Conservation (phyloP, 2,888 invertebrate species). For the Sinodicranocentrus sp. region DNA sequence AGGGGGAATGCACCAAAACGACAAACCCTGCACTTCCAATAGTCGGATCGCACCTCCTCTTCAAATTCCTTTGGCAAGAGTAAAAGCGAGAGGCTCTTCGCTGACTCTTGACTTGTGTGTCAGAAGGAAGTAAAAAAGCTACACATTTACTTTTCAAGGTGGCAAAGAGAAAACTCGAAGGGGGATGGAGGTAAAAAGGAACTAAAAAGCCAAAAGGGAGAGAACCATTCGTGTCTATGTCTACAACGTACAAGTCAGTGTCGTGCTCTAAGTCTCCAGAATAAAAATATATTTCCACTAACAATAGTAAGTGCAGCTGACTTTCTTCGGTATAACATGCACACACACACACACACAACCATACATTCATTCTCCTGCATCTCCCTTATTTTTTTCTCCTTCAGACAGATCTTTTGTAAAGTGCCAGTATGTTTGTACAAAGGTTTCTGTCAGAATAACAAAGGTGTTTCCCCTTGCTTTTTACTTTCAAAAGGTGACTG, state of each 20-base stretch:
- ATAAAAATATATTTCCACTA: not conserved
- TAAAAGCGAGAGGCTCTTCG: not conserved
- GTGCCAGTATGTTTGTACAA: slow-evolving; percentile 52
- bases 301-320: not conserved
- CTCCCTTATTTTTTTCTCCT: not conserved
- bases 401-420: slow-evolving; percentile 53
- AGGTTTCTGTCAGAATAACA: slow-evolving; percentile 58
- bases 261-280: slow-evolving; percentile 18
- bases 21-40: no score
- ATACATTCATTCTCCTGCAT: slow-evolving; percentile 35
- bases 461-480: slow-evolving; percentile 30
- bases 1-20: no score
- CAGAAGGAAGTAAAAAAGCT: not conserved
- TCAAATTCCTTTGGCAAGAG: no score
- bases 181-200: not conserved
- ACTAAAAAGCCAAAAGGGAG: not conserved
- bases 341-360: not conserved
- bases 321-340: no score
- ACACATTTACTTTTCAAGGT: not conserved
- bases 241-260: slow-evolving; percentile 22
- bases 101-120: slow-evolving; percentile 28
- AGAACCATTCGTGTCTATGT: not conserved
- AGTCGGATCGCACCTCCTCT: no score
- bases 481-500: slow-evolving; percentile 41
- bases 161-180: not conserved